Evolutionary conservation across 2,113 vertebrate species (phyloP), one percentile per base, ranked within the genome.

Genomic region (Varanus komodoensis): DNA sequence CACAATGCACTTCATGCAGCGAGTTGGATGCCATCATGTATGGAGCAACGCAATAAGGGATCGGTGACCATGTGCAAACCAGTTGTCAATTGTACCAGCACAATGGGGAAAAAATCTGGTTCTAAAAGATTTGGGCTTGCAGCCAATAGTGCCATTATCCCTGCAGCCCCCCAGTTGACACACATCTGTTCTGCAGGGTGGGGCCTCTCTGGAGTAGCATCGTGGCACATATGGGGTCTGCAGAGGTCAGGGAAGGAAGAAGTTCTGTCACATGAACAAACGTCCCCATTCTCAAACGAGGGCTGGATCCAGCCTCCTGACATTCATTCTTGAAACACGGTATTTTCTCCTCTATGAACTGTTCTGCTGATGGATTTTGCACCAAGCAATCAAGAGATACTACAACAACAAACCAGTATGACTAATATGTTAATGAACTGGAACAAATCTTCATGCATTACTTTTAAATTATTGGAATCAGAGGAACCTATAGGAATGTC

Each of bases 401-500:
- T 38, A 48, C 27, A 86, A 74, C 61, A 79, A 19, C 14, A 57
- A 3, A 3, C 29, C 38, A 69, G 21, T 48, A 17, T 57, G 69
- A 83, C 52, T 67, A 44, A 75, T 83, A 75, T 50, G 52, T 64
- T 89, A 64, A 84, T 64, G 67, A 68, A 77, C 25, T 1, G 29
- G 8, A 67, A 29, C 32, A 52, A 81, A 83, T 14, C 29, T 4
- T 44, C 54, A 64, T 75, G 50, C 48, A 15, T 32, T 17, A 67
- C 48, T 8, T 32, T 17, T 38, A 91, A 32, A 1, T 85, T 67
- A 77, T 83, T 9, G 82, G 74, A 91, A 77, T 27, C 88, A 29
- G 27, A 75, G 92, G 52, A 86, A 52, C 85, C 68, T 73, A 34
- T 88, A 17, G 27, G 73, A 38, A 89, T 44, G 9, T 73, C 79